Conservation (phyloP, 2,113 vertebrate genomes). For the Dissostichus mawsoni region DNA sequence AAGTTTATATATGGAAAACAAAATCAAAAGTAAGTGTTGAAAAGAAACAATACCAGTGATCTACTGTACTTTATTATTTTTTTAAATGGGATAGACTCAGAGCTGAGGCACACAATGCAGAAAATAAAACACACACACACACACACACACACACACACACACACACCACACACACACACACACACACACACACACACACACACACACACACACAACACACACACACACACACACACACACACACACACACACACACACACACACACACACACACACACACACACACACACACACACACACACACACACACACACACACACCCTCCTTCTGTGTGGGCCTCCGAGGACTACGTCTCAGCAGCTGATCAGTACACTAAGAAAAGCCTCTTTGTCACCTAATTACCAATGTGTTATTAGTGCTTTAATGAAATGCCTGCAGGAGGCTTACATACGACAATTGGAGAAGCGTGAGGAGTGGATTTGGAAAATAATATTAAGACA, state of each 20-base stretch:
- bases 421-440: slow-evolving; percentile 85
- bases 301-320: background rate
- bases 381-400: slow-evolving; percentile 82
- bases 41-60: slow-evolving; percentile 12
- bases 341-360: slow-evolving; percentile 71
- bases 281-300: slow-evolving; percentile 15
- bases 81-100: slow-evolving; percentile 13
- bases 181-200: slow-evolving; percentile 27
- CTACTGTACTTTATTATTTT: slow-evolving; percentile 5
- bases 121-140: background rate
- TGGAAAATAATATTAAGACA: slow-evolving; percentile 62
- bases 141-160: background rate
- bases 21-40: slow-evolving; percentile 22
- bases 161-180: slow-evolving; percentile 16
- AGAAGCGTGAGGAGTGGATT: slow-evolving; percentile 54
- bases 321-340: slow-evolving; percentile 62
- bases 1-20: slow-evolving; percentile 11
- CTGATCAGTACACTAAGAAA: slow-evolving; percentile 82
- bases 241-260: slow-evolving; percentile 20
- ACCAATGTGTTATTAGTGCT: slow-evolving; percentile 85
- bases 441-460: slow-evolving; percentile 53
- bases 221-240: slow-evolving; percentile 14
- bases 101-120: background rate
- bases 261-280: slow-evolving; percentile 28
- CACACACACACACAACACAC: slow-evolving; percentile 12